These are phyloP conservation scores for Penaeus chinensis DNA, from an alignment of 1,140 invertebrate genomes.

Conservation along the genomic window DNA sequence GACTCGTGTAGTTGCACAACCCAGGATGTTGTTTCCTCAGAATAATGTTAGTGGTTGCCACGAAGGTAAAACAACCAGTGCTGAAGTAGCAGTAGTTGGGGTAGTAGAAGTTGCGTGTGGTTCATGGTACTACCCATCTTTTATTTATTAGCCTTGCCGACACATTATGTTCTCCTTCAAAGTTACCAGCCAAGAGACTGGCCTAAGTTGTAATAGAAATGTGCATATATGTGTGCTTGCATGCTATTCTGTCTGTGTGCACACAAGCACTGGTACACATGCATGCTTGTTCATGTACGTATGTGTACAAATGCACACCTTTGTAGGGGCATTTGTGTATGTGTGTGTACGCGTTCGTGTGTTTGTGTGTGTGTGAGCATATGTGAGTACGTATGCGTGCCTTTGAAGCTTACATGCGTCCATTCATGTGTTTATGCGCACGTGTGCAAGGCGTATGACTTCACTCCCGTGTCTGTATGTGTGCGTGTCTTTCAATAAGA, in stretches of 20 bases:
- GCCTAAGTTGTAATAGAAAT: conserved; percentile 49
- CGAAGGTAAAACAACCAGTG: conserved; percentile 44
- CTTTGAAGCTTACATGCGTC: background rate
- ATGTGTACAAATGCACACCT: conserved; percentile 27
- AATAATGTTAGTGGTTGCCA: conserved; percentile 52
- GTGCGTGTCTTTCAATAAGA: conserved; percentile 22
- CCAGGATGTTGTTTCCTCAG: conserved; percentile 32
- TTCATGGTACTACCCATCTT: conserved; percentile 54
- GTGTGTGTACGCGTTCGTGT: background rate
- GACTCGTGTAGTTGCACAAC: conserved; percentile 39
- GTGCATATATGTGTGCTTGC: conserved; percentile 28
- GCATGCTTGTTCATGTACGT: conserved; percentile 5
- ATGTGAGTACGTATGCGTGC: background rate
- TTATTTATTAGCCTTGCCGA: conserved; percentile 59
- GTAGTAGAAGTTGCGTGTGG: conserved; percentile 51
- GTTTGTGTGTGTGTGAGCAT: background rate
- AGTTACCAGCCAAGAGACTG: conserved; percentile 53
- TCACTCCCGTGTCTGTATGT: conserved; percentile 4
- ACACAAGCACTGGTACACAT: conserved; percentile 28
- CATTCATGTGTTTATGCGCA: conserved; percentile 38
- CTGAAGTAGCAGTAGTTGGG: conserved; percentile 55
- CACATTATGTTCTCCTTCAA: conserved; percentile 55
- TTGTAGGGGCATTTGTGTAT: conserved; percentile 8
- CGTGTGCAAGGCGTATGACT: background rate
- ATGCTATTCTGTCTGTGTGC: conserved; percentile 23